These are phyloP conservation scores for Prionailurus bengalensis DNA, from an alignment of 2,113 vertebrate species.

Conservation along the genomic window DNA sequence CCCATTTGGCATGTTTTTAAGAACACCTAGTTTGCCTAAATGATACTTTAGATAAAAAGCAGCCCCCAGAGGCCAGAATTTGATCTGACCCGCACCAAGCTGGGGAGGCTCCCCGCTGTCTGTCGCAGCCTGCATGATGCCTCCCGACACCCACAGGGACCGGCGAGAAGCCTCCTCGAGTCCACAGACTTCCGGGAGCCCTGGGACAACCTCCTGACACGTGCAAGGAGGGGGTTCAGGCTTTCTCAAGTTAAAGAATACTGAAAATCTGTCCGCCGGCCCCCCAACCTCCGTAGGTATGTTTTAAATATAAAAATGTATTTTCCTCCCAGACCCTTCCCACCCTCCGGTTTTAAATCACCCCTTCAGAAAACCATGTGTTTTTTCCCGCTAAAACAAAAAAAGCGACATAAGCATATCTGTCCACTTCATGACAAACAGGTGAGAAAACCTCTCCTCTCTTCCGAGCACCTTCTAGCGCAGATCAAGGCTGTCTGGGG, in stretches of 20 bases:
- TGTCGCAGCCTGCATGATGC: neutral
- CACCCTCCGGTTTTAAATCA: conserved; percentile 76
- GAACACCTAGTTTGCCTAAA: neutral
- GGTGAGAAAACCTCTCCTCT: conserved; percentile 47
- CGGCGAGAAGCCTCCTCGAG: accelerated
- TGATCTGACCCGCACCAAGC: neutral
- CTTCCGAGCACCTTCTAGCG: conserved; percentile 58
- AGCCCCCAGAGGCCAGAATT: neutral
- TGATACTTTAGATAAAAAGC: neutral
- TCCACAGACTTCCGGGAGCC: neutral
- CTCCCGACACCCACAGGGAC: neutral
- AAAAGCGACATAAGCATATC: conserved; percentile 63
- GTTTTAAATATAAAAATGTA: conserved; percentile 39
- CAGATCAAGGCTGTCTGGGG: neutral
- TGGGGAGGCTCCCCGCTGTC: neutral
- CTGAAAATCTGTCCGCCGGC: too few species aligned
- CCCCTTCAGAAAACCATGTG: conserved; percentile 77
- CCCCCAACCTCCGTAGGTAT: neutral
- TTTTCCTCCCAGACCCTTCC: neutral
- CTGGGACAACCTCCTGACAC: neutral
- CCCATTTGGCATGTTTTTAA: neutral
- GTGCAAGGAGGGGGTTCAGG: accelerated
- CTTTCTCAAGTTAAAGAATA: neutral
- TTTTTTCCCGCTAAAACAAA: conserved; percentile 83
- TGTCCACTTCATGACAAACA: conserved; percentile 78